Conservation (phyloP, 2,888 invertebrate genomes). For the Acleris literana region DNA sequence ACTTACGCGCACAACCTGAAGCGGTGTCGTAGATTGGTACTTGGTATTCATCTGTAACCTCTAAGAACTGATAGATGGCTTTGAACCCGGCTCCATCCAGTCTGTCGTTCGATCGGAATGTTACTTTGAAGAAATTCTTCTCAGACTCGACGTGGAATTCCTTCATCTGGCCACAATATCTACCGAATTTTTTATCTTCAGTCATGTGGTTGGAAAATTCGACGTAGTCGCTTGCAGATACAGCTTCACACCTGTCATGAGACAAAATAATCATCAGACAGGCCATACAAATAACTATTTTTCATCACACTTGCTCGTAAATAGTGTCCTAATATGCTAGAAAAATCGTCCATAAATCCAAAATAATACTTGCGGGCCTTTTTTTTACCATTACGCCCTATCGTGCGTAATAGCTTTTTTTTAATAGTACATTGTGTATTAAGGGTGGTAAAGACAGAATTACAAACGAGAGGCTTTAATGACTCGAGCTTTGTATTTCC, state of each 20-base stretch:
- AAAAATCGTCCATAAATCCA: too few species aligned
- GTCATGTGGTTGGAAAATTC: slow-evolving; percentile 98
- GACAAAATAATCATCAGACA: slow-evolving; percentile 19
- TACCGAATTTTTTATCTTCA: slow-evolving; percentile 93
- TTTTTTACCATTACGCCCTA: too few species aligned
- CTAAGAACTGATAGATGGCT: slow-evolving; percentile 94
- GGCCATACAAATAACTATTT: background rate
- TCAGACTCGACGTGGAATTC: slow-evolving; percentile 94
- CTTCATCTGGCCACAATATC: slow-evolving; percentile 93
- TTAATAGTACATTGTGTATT: too few species aligned
- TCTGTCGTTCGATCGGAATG: slow-evolving; percentile 96
- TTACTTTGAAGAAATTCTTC: slow-evolving; percentile 96
- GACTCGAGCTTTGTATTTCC: too few species aligned
- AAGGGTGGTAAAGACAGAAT: too few species aligned
- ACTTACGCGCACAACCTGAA: slow-evolving; percentile 67
- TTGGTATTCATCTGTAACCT: slow-evolving; percentile 85
- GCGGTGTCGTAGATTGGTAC: slow-evolving; percentile 70
- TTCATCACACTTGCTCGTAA: too few species aligned
- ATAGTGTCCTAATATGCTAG: too few species aligned
- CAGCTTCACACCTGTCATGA: slow-evolving; percentile 91
- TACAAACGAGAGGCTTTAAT: too few species aligned
- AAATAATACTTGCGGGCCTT: too few species aligned
- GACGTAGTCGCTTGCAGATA: slow-evolving; percentile 96
- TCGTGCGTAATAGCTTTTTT: too few species aligned
- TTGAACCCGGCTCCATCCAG: slow-evolving; percentile 97